Conservation (phyloP, 2,797 vertebrate species). For the Chaenodraco wilsoni region DNA sequence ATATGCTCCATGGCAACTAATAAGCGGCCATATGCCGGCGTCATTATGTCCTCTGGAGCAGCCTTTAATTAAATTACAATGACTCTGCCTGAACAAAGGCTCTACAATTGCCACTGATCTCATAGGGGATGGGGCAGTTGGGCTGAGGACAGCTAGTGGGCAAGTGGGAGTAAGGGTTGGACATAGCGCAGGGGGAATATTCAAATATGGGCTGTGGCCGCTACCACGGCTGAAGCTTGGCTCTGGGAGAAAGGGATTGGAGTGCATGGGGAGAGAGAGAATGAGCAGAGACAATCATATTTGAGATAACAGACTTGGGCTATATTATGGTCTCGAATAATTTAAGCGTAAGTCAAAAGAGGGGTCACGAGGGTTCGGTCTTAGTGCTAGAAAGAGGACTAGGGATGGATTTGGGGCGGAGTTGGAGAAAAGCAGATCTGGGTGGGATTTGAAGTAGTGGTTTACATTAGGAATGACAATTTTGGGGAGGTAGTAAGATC, state of each 20-base stretch:
- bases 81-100: conserved; percentile 76
- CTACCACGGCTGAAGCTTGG: conserved; percentile 12
- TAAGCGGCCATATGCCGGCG: conserved; percentile 63
- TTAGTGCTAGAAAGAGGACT: neutral
- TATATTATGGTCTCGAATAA: conserved; percentile 3
- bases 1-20: conserved; percentile 53
- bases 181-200: neutral
- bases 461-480: neutral
- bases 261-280: conserved; percentile 3
- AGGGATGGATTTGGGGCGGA: conserved; percentile 12
- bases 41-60: conserved; percentile 70
- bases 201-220: conserved; percentile 29
- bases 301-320: neutral
- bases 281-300: neutral
- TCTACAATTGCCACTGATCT: conserved; percentile 65
- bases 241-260: neutral
- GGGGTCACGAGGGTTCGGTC: neutral
- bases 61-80: conserved; percentile 78
- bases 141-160: conserved; percentile 10
- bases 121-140: conserved; percentile 31
- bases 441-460: conserved; percentile 15
- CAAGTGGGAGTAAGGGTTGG: conserved; percentile 22
- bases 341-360: neutral
- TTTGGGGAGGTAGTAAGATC: neutral
- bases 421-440: conserved; percentile 8